Evolutionary conservation across 2,888 invertebrate species (phyloP).

Genomic region (Allygus modestus): DNA sequence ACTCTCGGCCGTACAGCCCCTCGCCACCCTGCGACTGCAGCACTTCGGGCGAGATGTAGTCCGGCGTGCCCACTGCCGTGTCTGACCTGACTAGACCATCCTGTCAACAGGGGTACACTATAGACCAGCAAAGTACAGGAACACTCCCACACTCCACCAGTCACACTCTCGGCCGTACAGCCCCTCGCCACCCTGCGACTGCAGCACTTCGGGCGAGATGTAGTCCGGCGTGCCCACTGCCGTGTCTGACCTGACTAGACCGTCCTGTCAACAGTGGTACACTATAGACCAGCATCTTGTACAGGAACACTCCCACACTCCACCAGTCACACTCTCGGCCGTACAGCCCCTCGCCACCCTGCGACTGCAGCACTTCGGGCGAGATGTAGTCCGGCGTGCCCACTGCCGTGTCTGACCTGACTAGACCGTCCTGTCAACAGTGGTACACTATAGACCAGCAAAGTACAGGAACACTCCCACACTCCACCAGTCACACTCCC

Average conservation of each 20-base stretch:
- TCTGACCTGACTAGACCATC: conserved; percentile 97
- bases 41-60: conserved; percentile 99
- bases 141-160: too few relatives aligned
- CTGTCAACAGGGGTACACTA: conserved; percentile 72
- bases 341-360: conserved; percentile 74
- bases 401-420: conserved; percentile 97
- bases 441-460: too few relatives aligned
- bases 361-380: conserved; percentile 98
- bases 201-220: conserved; percentile 98
- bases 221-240: conserved; percentile 99
- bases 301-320: too few relatives aligned
- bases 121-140: too few relatives aligned
- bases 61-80: conserved; percentile 99
- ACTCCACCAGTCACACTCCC: conserved; percentile 97
- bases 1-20: too few relatives aligned
- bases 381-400: conserved; percentile 99
- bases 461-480: too few relatives aligned
- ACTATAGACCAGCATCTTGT: too few relatives aligned
- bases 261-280: conserved; percentile 79
- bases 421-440: conserved; percentile 87
- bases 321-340: too few relatives aligned
- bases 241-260: conserved; percentile 96
- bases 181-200: conserved; percentile 82
- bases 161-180: too few relatives aligned
- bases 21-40: conserved; percentile 87